Evolutionary conservation across 2,797 vertebrate species (phyloP), one percentile per base, ranked within the genome.

Genomic region (Tauraco hartlaubi): DNA sequence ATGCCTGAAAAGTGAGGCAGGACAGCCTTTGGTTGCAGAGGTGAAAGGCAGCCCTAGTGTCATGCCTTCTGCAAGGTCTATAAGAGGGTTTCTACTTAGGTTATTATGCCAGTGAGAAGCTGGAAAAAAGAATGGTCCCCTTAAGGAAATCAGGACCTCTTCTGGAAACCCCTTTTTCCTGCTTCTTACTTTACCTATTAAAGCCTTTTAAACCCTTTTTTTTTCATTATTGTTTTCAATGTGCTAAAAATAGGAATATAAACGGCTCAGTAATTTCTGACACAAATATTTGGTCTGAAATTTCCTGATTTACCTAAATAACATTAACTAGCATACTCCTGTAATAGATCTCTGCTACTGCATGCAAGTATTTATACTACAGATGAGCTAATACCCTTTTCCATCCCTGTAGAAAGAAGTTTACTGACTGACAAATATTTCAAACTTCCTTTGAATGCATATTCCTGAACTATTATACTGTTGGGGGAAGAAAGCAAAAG

Each of bases 211-310:
- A 89, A 67, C 67, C 28, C 41, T 80, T 16, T 11, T 49, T 79
- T 88, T 88, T 78, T 64, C 31, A 64, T 89, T 75, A 75, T 41
- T 88, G 55, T 92, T 94, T 94, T 82, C 62, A 89, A 9, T 39
- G 31, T 68, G 51, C 77, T 94, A 94, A 90, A 82, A 87, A 73
- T 85, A 95, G 37, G 17, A 21, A 54, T 73, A 61, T 64, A 96
- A 94, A 95, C 61, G 64, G 31, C 10, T 71, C 11, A 72, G 76
- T 67, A 84, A 92, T 94, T 92, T 92, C 85, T 93, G 71, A 35
- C 54, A 63, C 73, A 95, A 96, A 92, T 84, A 94, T 94, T 91
- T 90, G 37, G 31, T 73, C 80, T 92, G 87, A 84, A 85, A 79
- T 94, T 97, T 94, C 92, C 80, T 79, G 73, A 77, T 88, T 87